Percentiles rank a stretch among this genome's conserved stretches.
phyloP scores from a whole-genome alignment of 2,113 vertebrate genomes.

The Mesembrinibis cayennensis region DNA sequence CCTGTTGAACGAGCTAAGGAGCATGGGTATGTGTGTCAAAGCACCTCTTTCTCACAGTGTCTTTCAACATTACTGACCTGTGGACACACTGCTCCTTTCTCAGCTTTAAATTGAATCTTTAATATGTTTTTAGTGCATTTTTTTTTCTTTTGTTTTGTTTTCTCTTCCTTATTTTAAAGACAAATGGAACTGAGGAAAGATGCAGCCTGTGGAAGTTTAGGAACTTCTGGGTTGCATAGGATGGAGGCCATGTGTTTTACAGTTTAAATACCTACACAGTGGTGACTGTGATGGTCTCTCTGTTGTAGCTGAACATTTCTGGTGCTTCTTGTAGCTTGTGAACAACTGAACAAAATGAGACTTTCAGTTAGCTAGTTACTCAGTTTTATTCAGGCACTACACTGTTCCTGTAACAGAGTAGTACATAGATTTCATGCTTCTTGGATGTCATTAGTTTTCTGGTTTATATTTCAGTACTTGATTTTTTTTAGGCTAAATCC shows the following conservation, averaged over 20 bases:
- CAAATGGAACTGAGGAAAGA: background rate
- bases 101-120: background rate
- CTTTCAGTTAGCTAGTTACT: slow-evolving; percentile 13
- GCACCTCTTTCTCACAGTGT: background rate
- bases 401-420: background rate
- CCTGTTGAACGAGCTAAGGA: accelerated
- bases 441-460: background rate
- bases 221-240: background rate
- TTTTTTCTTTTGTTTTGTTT: background rate
- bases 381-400: background rate
- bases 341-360: background rate
- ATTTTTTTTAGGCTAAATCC: background rate
- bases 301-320: background rate
- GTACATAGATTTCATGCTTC: background rate
- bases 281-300: background rate
- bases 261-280: background rate
- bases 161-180: background rate
- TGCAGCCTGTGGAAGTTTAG: background rate
- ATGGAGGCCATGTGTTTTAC: background rate
- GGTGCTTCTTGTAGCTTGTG: background rate
- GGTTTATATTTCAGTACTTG: background rate
- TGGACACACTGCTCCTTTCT: background rate
- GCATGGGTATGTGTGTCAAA: background rate
- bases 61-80: background rate
- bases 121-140: background rate